Evolutionary conservation across 1,140 invertebrate genomes (phyloP).

Genomic region (Sarcophaga peregrina): DNA sequence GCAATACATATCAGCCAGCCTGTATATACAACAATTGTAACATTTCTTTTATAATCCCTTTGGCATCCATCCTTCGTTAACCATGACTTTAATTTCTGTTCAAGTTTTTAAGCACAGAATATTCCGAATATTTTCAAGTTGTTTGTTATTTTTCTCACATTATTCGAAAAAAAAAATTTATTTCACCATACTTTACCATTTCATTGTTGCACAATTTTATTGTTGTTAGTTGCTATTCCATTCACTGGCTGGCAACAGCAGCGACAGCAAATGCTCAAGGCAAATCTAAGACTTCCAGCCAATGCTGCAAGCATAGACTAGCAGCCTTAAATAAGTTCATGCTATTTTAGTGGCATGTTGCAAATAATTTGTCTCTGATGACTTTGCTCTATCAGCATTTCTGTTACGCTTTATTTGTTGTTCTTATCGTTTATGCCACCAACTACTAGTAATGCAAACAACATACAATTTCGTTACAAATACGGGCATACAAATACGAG

Average conservation of each 20-base stretch:
- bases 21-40: too few species aligned
- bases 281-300: neutral
- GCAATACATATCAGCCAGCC: too few species aligned
- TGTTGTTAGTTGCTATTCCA: neutral
- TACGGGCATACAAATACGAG: neutral
- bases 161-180: constrained; percentile 21
- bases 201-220: neutral
- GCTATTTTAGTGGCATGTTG: constrained; percentile 29
- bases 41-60: neutral
- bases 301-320: neutral
- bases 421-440: neutral
- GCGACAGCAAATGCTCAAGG: neutral
- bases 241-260: neutral
- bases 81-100: constrained; percentile 26
- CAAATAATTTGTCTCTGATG: constrained; percentile 35
- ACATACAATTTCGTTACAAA: neutral
- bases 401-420: neutral
- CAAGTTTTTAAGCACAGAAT: neutral
- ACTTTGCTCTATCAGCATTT: constrained; percentile 34
- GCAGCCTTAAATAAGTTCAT: neutral
- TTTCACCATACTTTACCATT: constrained; percentile 4
- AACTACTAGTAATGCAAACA: neutral
- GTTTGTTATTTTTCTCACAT: constrained; percentile 16
- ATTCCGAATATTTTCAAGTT: neutral
- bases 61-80: neutral